A percentile compares a stretch with the other conserved stretches of the same genome.
phyloP scores from a whole-genome alignment of 2,888 invertebrate species.

The Melieria picta region DNA sequence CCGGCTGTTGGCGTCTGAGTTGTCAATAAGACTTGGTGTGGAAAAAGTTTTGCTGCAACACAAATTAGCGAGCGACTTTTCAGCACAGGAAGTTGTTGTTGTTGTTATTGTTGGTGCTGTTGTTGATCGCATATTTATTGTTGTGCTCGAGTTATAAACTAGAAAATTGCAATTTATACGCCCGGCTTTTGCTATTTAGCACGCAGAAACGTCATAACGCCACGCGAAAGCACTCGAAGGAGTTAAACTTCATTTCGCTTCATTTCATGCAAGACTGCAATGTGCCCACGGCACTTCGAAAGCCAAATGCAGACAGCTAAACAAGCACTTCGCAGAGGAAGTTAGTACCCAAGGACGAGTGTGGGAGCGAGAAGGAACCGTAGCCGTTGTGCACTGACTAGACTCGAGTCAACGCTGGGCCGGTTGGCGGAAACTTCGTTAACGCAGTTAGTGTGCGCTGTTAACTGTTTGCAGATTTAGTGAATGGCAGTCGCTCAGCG shows the following conservation, averaged over 20 bases:
- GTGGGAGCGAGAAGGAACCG: neutral
- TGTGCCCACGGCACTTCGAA: neutral
- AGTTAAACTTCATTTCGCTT: constrained; percentile 17
- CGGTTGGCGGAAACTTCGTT: constrained; percentile 20
- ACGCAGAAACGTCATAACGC: constrained; percentile 5
- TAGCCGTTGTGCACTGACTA: neutral
- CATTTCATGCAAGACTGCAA: constrained; percentile 23
- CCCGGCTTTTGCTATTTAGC: neutral
- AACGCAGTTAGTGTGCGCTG: constrained; percentile 13
- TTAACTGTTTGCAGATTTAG: too few species aligned
- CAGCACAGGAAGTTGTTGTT: constrained; percentile 9
- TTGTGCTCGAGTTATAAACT: constrained; percentile 17
- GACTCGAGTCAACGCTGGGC: constrained; percentile 7
- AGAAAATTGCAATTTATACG: constrained; percentile 29
- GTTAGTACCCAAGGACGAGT: too few species aligned
- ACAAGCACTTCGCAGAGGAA: too few species aligned
- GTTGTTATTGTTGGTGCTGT: constrained; percentile 4
- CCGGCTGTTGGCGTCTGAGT: too few species aligned
- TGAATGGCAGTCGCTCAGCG: too few species aligned
- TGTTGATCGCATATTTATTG: constrained; percentile 4
- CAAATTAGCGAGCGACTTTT: constrained; percentile 24
- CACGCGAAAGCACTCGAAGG: neutral
- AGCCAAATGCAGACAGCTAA: too few species aligned
- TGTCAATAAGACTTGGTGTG: too few species aligned
- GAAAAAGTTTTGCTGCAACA: neutral